Evolutionary conservation across 2,113 vertebrate genomes (phyloP).

Genomic region (Siniperca knerii): DNA sequence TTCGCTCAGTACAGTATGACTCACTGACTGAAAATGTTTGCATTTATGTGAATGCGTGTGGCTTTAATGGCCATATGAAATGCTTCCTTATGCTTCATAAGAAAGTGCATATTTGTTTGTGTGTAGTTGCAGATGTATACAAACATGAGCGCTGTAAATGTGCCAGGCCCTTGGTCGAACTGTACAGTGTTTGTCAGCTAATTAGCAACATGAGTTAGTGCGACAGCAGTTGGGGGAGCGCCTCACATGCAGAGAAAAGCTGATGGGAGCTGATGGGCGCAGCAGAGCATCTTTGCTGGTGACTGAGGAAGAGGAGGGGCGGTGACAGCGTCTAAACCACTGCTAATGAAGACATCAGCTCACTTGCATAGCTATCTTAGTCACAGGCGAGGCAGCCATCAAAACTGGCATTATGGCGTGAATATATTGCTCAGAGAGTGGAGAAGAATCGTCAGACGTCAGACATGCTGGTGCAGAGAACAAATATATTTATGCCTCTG

Average conservation of each 20-base stretch:
- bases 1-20: not conserved
- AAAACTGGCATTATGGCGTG: slow-evolving; percentile 49
- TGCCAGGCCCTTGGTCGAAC: slow-evolving; percentile 45
- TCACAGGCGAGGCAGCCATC: slow-evolving; percentile 58
- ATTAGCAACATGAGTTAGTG: slow-evolving; percentile 80
- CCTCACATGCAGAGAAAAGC: slow-evolving; percentile 62
- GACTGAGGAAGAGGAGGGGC: slow-evolving; percentile 21
- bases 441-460: slow-evolving; percentile 34
- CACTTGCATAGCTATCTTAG: slow-evolving; percentile 43
- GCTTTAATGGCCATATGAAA: not conserved
- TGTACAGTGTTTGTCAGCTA: slow-evolving; percentile 77
- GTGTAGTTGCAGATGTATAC: slow-evolving; percentile 37
- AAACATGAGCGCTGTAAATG: slow-evolving; percentile 55
- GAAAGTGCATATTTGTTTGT: slow-evolving; percentile 4
- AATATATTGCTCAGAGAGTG: slow-evolving; percentile 51
- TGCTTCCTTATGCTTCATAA: not conserved
- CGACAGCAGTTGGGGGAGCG: slow-evolving; percentile 69
- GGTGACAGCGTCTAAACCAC: slow-evolving; percentile 57
- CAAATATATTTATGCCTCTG: slow-evolving; percentile 33
- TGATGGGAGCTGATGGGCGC: slow-evolving; percentile 76
- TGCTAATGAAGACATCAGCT: slow-evolving; percentile 78
- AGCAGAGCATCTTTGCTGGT: slow-evolving; percentile 65
- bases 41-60: not conserved
- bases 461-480: slow-evolving; percentile 17
- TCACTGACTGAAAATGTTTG: not conserved